phyloP scores from a whole-genome alignment of 2,113 vertebrate species.

The Trogon surrucura region DNA sequence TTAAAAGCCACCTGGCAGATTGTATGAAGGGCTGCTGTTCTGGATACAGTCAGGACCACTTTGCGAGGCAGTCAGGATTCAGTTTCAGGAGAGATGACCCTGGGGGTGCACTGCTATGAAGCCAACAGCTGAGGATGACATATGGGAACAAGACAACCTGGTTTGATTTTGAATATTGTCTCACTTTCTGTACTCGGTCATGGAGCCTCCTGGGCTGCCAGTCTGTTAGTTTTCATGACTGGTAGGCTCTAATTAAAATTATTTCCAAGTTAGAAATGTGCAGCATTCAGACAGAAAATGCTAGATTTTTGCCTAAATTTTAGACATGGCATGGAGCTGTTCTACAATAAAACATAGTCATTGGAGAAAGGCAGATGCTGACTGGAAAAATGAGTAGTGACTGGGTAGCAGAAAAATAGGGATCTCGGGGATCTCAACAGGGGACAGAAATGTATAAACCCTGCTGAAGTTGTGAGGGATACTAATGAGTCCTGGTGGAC shows the following conservation, averaged over 20 bases:
- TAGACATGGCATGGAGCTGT: background rate
- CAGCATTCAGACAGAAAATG: background rate
- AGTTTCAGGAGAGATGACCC: background rate
- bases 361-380: background rate
- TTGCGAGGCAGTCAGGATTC: background rate
- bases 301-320: background rate
- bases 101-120: background rate
- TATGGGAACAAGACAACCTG: background rate
- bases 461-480: background rate
- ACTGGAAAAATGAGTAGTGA: background rate
- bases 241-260: background rate
- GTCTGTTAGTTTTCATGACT: background rate
- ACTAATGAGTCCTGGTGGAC: background rate
- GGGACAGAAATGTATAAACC: background rate
- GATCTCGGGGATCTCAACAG: background rate
- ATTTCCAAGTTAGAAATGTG: background rate
- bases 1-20: background rate
- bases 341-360: background rate
- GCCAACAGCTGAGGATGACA: background rate
- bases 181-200: background rate
- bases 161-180: background rate
- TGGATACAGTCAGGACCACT: background rate
- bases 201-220: background rate
- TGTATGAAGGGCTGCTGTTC: background rate
- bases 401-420: background rate